Conservation (phyloP, 2,888 invertebrate genomes). For the Lithophane socia region DNA sequence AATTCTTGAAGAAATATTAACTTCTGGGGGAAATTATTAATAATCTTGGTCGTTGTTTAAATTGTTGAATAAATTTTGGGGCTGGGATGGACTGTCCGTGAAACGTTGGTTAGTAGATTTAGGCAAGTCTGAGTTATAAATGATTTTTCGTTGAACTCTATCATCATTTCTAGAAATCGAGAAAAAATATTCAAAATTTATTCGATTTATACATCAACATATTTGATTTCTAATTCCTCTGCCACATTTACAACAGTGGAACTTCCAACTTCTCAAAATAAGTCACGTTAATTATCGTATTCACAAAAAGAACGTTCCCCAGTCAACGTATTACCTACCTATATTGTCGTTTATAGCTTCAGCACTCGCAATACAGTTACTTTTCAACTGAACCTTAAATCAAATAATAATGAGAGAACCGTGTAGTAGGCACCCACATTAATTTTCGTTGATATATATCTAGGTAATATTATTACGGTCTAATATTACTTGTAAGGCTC, state of each 20-base stretch:
- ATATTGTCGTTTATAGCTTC: not conserved
- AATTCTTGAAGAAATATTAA: constrained; percentile 44
- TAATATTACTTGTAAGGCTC: constrained; percentile 54
- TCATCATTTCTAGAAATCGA: not conserved
- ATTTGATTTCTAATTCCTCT: not conserved
- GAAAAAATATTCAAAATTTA: not conserved
- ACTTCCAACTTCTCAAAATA: not conserved
- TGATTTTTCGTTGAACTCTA: not conserved
- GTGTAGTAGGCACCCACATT: constrained; percentile 31
- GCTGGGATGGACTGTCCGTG: not conserved
- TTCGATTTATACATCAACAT: not conserved
- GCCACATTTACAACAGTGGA: no score
- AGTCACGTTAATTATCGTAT: not conserved
- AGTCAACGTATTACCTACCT: not conserved
- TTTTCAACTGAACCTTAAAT: not conserved
- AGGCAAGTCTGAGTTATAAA: not conserved
- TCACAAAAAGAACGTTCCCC: not conserved
- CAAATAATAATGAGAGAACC: constrained; percentile 24
- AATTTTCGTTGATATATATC: constrained; percentile 58
- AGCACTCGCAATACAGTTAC: not conserved
- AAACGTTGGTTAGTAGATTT: constrained; percentile 13
- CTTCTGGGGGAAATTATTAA: constrained; percentile 36
- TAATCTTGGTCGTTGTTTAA: constrained; percentile 25
- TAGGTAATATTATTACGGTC: constrained; percentile 57
- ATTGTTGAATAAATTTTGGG: constrained; percentile 35